Base-by-base conservation (phyloP, 2,888 invertebrate species). In the Acanthosepion lycidas region DNA sequence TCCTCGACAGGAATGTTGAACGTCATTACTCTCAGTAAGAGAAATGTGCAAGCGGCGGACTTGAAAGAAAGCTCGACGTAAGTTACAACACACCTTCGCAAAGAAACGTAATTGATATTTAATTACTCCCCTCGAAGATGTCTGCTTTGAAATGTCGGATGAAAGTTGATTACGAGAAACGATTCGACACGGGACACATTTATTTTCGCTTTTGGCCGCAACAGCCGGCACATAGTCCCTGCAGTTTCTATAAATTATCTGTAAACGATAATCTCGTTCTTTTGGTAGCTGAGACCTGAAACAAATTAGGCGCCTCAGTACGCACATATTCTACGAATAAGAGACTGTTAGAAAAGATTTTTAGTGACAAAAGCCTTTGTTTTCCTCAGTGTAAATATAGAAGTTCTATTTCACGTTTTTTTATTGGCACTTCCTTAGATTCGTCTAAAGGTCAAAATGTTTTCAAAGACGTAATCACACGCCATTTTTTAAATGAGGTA, bases 211-310 rank as follows among this genome's bases (percentile, higher is more conserved):
- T 78, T 78, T 33, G n/a, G 78, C 78, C 78, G 12, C 78, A 2
- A 42, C 42, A 78, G 9, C 33, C 78, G 78, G 78, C n/a, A 78
- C n/a, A 78, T 33, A 33, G 20, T 78, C 33, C 78, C 78, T 18
- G 78, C 78, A n/a, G 78, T 78, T 78, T 78, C 78, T 78, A n/a
- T 78, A 78, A 78, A 78, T 78, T 78, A 78, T 78, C 78, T 78
- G 33, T 33, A n/a, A 15, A 78, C 78, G 33, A 78, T 78, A 15
- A 78, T 78, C n/a, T 33, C n/a, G 33, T 78, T n/a, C 78, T n/a
- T 78, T 78, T 78, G 8, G 78, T 78, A 78, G 78, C n/a, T 78
- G 78, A 78, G 78, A n/a, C 18, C 78, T n/a, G 33, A 78, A 33
- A 78, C 78, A 78, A 78, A 78, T 78, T 78, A 78, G 78, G n/a